Evolutionary conservation across 1,140 invertebrate genomes (phyloP).

Genomic region (Augochlora pura): DNA sequence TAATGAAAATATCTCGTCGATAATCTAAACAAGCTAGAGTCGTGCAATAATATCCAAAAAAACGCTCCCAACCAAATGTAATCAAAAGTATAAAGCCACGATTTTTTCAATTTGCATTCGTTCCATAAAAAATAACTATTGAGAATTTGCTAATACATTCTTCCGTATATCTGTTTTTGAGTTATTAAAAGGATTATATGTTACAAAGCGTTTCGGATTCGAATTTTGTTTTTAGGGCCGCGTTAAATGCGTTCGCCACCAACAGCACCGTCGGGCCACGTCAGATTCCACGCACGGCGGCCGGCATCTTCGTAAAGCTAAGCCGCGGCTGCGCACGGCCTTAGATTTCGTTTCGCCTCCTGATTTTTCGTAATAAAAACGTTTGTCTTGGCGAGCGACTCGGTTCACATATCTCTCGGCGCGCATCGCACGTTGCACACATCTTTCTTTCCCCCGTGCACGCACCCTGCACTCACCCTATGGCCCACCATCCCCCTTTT

Average conservation of each 20-base stretch:
- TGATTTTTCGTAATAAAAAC: constrained; percentile 75
- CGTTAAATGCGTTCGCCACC: not conserved
- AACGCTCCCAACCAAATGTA: too few species aligned
- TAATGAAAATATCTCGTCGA: too few species aligned
- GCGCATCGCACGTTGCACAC: constrained; percentile 22
- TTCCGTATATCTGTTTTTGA: too few species aligned
- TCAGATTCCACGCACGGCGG: not conserved
- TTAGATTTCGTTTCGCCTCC: constrained; percentile 69
- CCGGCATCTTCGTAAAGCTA: constrained; percentile 20
- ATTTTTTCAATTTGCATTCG: too few species aligned
- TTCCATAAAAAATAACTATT: too few species aligned
- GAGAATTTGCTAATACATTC: too few species aligned
- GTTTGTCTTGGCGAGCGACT: constrained; percentile 69
- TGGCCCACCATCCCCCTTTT: not conserved
- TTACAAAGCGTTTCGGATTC: too few species aligned
- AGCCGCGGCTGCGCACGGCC: constrained; percentile 57
- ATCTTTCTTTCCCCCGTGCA: not conserved
- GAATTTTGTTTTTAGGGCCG: not conserved
- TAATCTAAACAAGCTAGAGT: too few species aligned
- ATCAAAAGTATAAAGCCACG: too few species aligned
- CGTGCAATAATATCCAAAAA: too few species aligned
- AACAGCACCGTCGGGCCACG: not conserved
- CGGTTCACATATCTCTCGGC: constrained; percentile 58
- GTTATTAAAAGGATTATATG: too few species aligned
- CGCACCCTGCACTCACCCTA: not conserved